Base-by-base conservation (phyloP, 2,797 vertebrate species). In the Macropus fuliginosus region DNA sequence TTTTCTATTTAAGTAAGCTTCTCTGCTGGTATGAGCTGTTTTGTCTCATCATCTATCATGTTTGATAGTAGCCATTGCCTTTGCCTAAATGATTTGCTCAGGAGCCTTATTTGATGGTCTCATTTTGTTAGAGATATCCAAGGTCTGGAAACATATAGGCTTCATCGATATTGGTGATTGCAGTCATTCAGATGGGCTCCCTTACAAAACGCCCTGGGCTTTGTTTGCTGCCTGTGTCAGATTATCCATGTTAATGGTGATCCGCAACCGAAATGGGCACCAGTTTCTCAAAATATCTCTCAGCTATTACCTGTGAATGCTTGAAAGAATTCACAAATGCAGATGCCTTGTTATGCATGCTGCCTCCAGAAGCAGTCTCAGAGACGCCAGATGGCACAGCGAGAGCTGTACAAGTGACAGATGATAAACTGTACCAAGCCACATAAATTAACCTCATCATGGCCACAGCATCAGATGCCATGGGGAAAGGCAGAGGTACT, bases 391-490 rank as follows among this genome's bases (percentile, higher is more conserved):
- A 98, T 98, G 98, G 98, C 97, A 98, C 96, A 97, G 97, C 87
- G 16, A 97, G 98, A 96, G 97, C 97, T 97, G 91, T 96, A 97
- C 96, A 92, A 98, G 97, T 97, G 98, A 98, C 98, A 98, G 98
- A 98, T 98, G 97, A 98, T 98, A 95, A 98, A 98, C 96, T 96
- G 92, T 94, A 98, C 96, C 94, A 95, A 98, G 96, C 97, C 96
- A 97, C 96, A 97, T 98, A 98, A 98, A 98, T 98, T 98, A 98
- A 98, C 98, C 98, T 98, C 97, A 97, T 98, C 97, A 97, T 98
- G 97, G 92, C 97, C 97, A 40, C 5, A 89, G 90, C 91, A 96
- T 98, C 96, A 95, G 96, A 97, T 93, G 96, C 97, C 95, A 97
- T 91, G 1, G 89, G 94, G 96, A 95, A 96, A 97, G 96, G 91